Percentiles rank a stretch among this genome's conserved stretches.
These are phyloP conservation scores for Anoplius nigerrimus DNA, from an alignment of 2,888 invertebrate genomes.

Conservation along the genomic window DNA sequence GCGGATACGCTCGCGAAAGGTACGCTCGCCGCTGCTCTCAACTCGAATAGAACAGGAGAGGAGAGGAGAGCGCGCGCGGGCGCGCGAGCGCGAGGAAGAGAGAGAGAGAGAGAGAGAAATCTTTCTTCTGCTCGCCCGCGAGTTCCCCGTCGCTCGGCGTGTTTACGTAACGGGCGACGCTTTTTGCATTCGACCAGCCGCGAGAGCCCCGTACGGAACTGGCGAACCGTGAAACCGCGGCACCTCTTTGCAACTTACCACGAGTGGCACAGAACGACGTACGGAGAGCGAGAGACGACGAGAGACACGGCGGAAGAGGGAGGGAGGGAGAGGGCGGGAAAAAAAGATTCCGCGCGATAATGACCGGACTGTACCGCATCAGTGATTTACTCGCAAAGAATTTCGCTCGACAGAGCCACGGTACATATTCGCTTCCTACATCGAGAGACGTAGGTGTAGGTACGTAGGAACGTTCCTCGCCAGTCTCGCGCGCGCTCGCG, in stretches of 20 bases:
- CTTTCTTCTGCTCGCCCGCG: neutral
- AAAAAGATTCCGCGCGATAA: neutral
- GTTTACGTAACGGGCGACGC: slow-evolving; percentile 52
- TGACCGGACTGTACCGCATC: slow-evolving; percentile 1
- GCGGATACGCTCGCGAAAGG: slow-evolving; percentile 14
- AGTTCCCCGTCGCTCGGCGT: slow-evolving; percentile 1
- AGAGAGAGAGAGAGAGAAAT: no score
- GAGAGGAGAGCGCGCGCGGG: no score
- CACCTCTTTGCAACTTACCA: slow-evolving; percentile 38
- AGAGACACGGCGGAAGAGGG: neutral
- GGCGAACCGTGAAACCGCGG: slow-evolving; percentile 60
- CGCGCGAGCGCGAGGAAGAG: no score
- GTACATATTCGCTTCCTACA: no score
- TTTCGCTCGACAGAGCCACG: neutral
- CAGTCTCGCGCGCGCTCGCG: no score
- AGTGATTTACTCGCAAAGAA: slow-evolving; percentile 20
- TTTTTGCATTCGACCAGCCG: slow-evolving; percentile 29
- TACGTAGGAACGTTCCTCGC: slow-evolving; percentile 6
- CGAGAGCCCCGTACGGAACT: slow-evolving; percentile 24
- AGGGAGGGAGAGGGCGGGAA: slow-evolving; percentile 9
- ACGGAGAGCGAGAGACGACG: slow-evolving; percentile 17
- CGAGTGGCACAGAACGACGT: slow-evolving; percentile 45
- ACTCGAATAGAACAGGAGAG: no score
- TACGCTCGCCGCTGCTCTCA: neutral
- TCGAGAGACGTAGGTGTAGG: slow-evolving; percentile 23